A percentile compares a stretch with the other conserved stretches of the same genome.
phyloP scores from a whole-genome alignment of 2,888 invertebrate genomes.

The Lymantria monacha region DNA sequence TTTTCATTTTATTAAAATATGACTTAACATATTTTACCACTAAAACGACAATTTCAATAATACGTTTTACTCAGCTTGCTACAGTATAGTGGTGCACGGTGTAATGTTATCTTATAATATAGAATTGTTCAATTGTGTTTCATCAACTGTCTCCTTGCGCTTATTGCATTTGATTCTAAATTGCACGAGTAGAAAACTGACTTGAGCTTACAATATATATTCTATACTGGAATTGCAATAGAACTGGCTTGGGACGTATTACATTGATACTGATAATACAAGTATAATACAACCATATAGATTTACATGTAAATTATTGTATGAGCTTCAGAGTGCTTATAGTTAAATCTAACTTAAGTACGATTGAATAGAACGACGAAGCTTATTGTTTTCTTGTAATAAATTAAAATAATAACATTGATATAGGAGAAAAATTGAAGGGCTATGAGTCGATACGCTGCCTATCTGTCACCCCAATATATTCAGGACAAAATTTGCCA shows the following conservation, averaged over 20 bases:
- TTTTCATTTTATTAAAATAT: no score
- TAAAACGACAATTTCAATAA: no score
- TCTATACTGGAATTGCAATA: not conserved
- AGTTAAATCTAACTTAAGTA: no score
- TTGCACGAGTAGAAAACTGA: not conserved
- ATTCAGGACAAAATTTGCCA: no score
- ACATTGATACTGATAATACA: not conserved
- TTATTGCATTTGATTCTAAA: not conserved
- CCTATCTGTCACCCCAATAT: no score
- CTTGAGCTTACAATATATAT: not conserved
- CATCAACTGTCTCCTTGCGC: not conserved
- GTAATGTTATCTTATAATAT: constrained; percentile 7
- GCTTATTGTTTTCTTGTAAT: no score
- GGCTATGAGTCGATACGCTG: no score
- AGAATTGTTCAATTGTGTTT: not conserved
- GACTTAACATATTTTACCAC: no score
- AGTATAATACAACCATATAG: not conserved
- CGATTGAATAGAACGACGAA: no score
- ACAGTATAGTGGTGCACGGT: not conserved
- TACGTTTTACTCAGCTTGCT: no score
- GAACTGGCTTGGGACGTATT: not conserved
- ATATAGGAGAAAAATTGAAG: no score
- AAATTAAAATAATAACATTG: no score
- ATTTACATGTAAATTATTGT: not conserved
- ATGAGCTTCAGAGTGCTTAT: not conserved